These are phyloP conservation scores for Syngnathus floridae DNA, from an alignment of 2,113 vertebrate species.

Conservation along the genomic window DNA sequence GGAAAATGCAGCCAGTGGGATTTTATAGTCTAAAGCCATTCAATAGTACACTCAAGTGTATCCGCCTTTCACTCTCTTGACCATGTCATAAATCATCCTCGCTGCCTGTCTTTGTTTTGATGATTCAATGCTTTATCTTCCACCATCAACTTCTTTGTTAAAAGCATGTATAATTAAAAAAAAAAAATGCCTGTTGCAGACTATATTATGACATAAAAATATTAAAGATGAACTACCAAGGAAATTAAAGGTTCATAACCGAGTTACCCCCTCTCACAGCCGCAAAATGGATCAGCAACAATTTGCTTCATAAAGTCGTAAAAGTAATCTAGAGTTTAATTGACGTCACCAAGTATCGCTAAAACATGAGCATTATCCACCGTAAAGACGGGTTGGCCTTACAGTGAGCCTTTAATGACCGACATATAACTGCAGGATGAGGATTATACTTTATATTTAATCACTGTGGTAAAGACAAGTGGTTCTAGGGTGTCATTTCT, in stretches of 20 bases:
- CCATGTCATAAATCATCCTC: constrained; percentile 40
- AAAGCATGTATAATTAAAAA: neutral
- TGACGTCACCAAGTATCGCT: constrained; percentile 45
- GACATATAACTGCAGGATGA: constrained; percentile 41
- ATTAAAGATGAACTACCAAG: constrained; percentile 29
- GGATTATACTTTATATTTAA: constrained; percentile 49
- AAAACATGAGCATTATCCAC: constrained; percentile 46
- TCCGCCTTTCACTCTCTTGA: constrained; percentile 20
- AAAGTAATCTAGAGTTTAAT: constrained; percentile 46
- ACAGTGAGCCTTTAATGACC: constrained; percentile 42
- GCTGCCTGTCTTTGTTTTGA: constrained; percentile 45
- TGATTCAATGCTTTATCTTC: constrained; percentile 56
- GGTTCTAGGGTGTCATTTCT: constrained; percentile 36
- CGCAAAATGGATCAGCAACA: constrained; percentile 23
- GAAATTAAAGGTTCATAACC: constrained; percentile 25
- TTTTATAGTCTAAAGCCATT: constrained; percentile 61
- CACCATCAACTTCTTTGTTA: constrained; percentile 28
- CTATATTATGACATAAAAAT: constrained; percentile 1
- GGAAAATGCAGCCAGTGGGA: constrained; percentile 52
- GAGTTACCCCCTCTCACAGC: constrained; percentile 6
- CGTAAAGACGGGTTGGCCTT: constrained; percentile 22
- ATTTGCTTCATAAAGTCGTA: constrained; percentile 39
- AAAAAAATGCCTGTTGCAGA: too few species aligned
- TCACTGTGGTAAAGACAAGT: constrained; percentile 39
- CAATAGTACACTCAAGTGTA: constrained; percentile 46